Evolutionary conservation across 2,797 vertebrate species (phyloP).

Genomic region (Vespertilio murinus): DNA sequence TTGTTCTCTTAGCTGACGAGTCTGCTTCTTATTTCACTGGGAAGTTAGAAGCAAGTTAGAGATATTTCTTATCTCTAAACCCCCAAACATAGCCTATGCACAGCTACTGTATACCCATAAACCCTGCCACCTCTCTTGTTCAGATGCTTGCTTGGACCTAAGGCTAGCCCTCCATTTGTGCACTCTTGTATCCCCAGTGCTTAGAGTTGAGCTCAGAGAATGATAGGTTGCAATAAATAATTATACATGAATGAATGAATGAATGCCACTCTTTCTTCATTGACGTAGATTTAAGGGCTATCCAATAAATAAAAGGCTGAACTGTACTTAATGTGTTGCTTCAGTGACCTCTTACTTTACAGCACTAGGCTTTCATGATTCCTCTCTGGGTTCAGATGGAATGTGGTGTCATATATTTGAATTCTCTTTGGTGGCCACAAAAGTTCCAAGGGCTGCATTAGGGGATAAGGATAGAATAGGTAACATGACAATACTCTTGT

Average conservation of each 20-base stretch:
- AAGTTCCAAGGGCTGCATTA: neutral
- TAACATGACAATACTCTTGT: neutral
- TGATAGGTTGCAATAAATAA: neutral
- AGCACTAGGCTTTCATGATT: accelerated
- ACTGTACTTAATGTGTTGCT: neutral
- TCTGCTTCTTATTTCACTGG: neutral
- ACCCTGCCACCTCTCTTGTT: neutral
- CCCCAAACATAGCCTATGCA: neutral
- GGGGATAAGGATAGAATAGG: neutral
- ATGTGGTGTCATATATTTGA: neutral
- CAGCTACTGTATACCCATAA: neutral
- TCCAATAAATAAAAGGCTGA: neutral
- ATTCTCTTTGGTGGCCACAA: neutral
- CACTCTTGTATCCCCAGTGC: neutral
- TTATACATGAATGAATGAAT: neutral
- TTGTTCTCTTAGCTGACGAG: neutral
- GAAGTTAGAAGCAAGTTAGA: neutral
- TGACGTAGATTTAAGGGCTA: neutral
- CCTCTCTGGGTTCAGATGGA: neutral
- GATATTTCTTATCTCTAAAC: neutral
- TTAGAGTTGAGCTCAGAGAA: neutral
- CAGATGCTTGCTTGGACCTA: accelerated
- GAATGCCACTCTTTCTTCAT: neutral
- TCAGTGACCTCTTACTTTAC: neutral
- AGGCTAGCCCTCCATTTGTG: neutral